Percentiles rank a stretch among this genome's conserved stretches.
phyloP scores from a whole-genome alignment of 2,888 invertebrate species.

The Anorthoa munda region DNA sequence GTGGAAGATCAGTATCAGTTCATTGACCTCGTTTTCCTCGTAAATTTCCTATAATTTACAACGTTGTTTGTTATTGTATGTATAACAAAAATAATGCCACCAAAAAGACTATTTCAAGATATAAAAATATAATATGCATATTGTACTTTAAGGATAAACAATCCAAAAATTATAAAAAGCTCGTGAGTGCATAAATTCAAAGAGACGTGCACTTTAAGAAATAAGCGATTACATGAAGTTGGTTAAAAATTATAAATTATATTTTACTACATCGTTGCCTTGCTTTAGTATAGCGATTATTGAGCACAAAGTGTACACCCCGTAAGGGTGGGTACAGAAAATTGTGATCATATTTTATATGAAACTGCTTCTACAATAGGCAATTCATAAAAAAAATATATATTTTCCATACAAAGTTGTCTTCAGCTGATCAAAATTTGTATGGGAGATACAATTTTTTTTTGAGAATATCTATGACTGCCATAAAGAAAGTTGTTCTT shows the following conservation, averaged over 20 bases:
- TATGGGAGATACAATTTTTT: too few relatives aligned
- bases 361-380: too few relatives aligned
- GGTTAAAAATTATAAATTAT: conserved; percentile 19
- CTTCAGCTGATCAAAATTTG: too few relatives aligned
- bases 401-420: too few relatives aligned
- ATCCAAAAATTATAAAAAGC: conserved; percentile 41
- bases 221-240: neutral
- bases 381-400: too few relatives aligned
- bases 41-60: conserved; percentile 49
- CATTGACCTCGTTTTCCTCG: conserved; percentile 64
- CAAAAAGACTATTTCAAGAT: conserved; percentile 33
- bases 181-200: conserved; percentile 14
- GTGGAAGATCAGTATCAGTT: conserved; percentile 70
- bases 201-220: conserved; percentile 23
- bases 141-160: conserved; percentile 58
- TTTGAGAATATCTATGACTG: too few relatives aligned
- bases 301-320: neutral
- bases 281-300: neutral
- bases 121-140: conserved; percentile 52
- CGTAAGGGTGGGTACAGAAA: too few relatives aligned
- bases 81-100: conserved; percentile 57
- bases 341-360: too few relatives aligned
- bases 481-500: too few relatives aligned
- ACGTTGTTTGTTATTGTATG: conserved; percentile 36
- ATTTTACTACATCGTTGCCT: conserved; percentile 22